These are phyloP conservation scores for Oenanthe melanoleuca DNA, from an alignment of 2,113 vertebrate species.

Conservation along the genomic window DNA sequence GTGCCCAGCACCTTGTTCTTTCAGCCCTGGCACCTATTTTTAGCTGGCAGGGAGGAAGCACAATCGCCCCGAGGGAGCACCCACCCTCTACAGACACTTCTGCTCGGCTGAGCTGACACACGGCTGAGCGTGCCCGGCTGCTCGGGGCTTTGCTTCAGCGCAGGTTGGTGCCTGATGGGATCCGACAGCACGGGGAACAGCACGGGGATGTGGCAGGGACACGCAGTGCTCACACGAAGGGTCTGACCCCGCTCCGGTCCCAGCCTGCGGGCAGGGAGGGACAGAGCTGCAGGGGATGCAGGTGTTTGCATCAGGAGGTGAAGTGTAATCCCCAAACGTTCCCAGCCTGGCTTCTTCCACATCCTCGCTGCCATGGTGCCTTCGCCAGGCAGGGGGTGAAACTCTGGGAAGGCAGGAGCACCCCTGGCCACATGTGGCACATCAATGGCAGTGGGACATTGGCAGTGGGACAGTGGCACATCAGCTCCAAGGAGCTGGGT, in stretches of 20 bases:
- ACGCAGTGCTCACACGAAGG: fast-evolving
- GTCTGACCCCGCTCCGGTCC: background rate
- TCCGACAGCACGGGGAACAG: background rate
- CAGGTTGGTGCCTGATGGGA: background rate
- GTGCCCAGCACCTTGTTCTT: background rate
- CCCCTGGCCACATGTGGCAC: background rate
- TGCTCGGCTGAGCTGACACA: background rate
- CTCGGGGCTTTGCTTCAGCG: background rate
- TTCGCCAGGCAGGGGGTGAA: fast-evolving
- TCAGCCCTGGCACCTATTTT: background rate
- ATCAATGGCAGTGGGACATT: no score
- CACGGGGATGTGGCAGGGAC: background rate
- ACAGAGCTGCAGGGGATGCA: background rate
- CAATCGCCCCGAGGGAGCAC: background rate
- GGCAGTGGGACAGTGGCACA: background rate
- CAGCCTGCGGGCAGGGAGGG: background rate
- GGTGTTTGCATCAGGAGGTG: background rate
- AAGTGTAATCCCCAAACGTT: background rate
- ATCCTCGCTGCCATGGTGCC: fast-evolving
- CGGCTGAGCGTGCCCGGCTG: background rate
- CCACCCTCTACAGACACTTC: background rate
- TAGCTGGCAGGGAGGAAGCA: background rate
- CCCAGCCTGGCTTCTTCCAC: background rate
- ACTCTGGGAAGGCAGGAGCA: background rate
- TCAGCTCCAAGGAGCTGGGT: background rate